These are phyloP conservation scores for Sycophaga agraensis DNA, from an alignment of 1,140 invertebrate genomes.

Conservation along the genomic window DNA sequence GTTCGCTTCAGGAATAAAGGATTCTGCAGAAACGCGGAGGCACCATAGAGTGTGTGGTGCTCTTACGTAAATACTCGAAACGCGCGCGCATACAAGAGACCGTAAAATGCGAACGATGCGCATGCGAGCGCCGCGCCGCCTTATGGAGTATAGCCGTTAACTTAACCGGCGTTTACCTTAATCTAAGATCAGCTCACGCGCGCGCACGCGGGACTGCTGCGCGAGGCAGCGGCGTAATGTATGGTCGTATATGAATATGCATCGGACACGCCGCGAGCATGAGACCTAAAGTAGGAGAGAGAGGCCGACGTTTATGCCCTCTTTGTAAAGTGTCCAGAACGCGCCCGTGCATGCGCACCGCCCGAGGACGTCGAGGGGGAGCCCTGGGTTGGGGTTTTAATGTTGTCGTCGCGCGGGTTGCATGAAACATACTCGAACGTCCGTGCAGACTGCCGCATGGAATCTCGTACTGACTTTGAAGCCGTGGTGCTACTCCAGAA, in stretches of 20 bases:
- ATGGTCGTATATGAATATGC: constrained; percentile 59
- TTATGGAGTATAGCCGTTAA: constrained; percentile 58
- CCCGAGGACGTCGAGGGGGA: constrained; percentile 23
- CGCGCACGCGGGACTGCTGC: constrained; percentile 31
- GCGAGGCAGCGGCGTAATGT: constrained; percentile 49
- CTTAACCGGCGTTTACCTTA: constrained; percentile 62
- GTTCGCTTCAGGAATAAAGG: too few species aligned
- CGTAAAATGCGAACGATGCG: constrained; percentile 37
- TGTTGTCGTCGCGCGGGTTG: too few species aligned
- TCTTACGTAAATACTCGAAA: too few species aligned
- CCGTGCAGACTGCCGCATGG: too few species aligned
- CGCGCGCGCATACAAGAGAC: background rate
- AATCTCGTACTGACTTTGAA: too few species aligned
- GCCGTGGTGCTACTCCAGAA: too few species aligned
- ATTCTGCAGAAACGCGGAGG: too few species aligned
- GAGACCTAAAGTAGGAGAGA: too few species aligned
- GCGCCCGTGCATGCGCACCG: constrained; percentile 34
- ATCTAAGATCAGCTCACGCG: constrained; percentile 55
- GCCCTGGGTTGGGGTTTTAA: background rate
- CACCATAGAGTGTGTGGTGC: too few species aligned
- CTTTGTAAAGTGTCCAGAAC: constrained; percentile 31
- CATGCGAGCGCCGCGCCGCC: constrained; percentile 38
- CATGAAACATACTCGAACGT: too few species aligned
- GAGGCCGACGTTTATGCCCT: constrained; percentile 28
- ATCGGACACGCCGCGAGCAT: constrained; percentile 52